These are phyloP conservation scores for Anolis carolinensis DNA, from an alignment of 2,113 vertebrate species.

Conservation along the genomic window DNA sequence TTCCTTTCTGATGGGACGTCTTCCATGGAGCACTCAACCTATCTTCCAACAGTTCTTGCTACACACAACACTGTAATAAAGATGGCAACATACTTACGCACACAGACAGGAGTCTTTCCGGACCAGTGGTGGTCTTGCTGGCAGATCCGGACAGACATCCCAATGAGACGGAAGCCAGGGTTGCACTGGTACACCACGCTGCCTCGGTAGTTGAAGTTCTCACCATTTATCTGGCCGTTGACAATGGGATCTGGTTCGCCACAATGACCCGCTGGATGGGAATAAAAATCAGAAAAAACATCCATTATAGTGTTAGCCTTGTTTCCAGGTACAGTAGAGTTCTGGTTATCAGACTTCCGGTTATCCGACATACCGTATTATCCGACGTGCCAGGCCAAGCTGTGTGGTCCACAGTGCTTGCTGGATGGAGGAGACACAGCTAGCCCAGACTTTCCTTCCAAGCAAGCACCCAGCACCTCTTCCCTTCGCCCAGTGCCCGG, in stretches of 20 bases:
- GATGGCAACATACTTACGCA: constrained; percentile 86
- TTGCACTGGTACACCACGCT: constrained; percentile 97
- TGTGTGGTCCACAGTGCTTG: no score
- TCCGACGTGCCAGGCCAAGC: no score
- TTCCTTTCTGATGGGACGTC: no score
- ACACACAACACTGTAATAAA: background rate
- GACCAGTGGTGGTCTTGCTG: constrained; percentile 98
- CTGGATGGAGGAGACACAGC: no score
- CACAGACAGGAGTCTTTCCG: constrained; percentile 92
- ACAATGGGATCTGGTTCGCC: constrained; percentile 91
- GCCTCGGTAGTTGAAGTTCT: constrained; percentile 96
- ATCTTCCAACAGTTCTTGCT: fast-evolving
- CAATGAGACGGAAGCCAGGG: constrained; percentile 94
- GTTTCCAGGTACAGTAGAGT: no score
- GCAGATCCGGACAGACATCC: constrained; percentile 95
- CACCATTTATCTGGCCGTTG: constrained; percentile 93
- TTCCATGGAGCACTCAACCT: no score
- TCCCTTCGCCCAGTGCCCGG: no score
- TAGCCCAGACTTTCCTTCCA: no score
- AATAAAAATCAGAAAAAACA: background rate
- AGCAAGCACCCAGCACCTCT: no score
- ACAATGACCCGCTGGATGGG: constrained; percentile 86
- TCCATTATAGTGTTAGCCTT: no score
- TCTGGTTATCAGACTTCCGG: no score
- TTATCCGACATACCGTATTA: no score